Base-by-base conservation (phyloP, 2,888 invertebrate species). In the Tupiocoris notatus region DNA sequence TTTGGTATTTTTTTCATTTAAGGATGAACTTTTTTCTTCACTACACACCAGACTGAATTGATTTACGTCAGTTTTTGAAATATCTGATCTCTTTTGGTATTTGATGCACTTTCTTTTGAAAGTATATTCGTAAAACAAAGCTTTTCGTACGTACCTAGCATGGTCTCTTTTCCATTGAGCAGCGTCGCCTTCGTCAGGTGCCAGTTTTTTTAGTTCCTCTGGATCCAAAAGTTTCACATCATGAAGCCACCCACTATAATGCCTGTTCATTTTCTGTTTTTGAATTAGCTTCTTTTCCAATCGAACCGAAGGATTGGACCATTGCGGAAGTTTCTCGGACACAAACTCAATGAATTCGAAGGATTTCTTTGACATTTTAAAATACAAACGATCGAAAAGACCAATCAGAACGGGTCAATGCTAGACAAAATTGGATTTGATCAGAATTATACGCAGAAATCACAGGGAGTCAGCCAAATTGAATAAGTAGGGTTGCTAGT, bases 231-330 rank as follows among this genome's bases (percentile, higher is more conserved):
- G n/a, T 7, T 25, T 39, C 7, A 73, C 6, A n/a, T 73, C 73
- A 2, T 22, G 56, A 6, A 73, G 39, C 73, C 73, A 73, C 23
- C 62, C 73, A 12, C 73, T 61, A 20, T 22, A 62, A 54, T 73
- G 20, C 22, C 62, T 24, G 17, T 73, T 73, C 22, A 73, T 39
- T 1, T 25, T 21, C n/a, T 39, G 62, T 39, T 73, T 62, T n/a
- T 22, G 62, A 18, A 73, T 61, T n/a, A 20, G 23, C 21, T 73
- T 73, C 73, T 73, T 73, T 7, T 73, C 73, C 3, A 73, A 17
- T 0, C 63, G 61, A 2, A 57, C 17, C 39, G 24, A 22, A 9
- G 61, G 73, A 23, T 62, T 39, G 1, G 62, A 18, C 73, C 73
- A 73, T 39, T 73, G 39, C 7, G 16, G 23, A 9, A 73, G 73